Conservation (phyloP, 2,888 invertebrate species). For the Trissoscelio sp. region DNA sequence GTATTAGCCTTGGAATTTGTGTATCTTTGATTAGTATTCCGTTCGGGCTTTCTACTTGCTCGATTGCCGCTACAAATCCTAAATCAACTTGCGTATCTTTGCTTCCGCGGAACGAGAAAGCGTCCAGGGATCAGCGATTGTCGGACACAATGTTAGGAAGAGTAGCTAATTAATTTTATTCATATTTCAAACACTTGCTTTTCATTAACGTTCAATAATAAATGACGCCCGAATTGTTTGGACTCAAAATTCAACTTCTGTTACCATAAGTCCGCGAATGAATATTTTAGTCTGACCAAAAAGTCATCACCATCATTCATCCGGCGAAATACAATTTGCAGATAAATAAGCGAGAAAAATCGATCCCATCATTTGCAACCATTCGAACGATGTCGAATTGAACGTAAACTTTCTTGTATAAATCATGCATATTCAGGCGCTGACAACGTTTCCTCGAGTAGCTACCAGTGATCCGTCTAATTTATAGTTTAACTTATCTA, state of each 20-base stretch:
- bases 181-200: constrained; percentile 59
- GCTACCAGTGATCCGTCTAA: constrained; percentile 83
- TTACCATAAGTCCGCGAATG: constrained; percentile 14
- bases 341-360: constrained; percentile 42
- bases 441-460: constrained; percentile 81
- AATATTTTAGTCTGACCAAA: constrained; percentile 33
- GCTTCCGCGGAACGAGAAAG: constrained; percentile 64
- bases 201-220: constrained; percentile 61
- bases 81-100: constrained; percentile 80
- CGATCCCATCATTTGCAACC: constrained; percentile 53
- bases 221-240: constrained; percentile 40
- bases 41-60: constrained; percentile 77
- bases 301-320: constrained; percentile 9
- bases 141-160: constrained; percentile 64
- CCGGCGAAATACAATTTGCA: constrained; percentile 28
- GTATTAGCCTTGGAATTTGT: constrained; percentile 83
- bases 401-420: constrained; percentile 77
- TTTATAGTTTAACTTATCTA: constrained; percentile 83
- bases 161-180: constrained; percentile 64
- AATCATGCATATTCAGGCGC: constrained; percentile 82
- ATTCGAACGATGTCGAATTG: constrained; percentile 78
- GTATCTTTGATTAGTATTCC: constrained; percentile 84
- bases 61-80: constrained; percentile 82
- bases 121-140: constrained; percentile 66
- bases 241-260: constrained; percentile 29